A percentile compares a stretch with the other conserved stretches of the same genome.
Evolutionary conservation across 2,113 vertebrate genomes (phyloP).

Genomic region (Hydrochoerus hydrochaeris): DNA sequence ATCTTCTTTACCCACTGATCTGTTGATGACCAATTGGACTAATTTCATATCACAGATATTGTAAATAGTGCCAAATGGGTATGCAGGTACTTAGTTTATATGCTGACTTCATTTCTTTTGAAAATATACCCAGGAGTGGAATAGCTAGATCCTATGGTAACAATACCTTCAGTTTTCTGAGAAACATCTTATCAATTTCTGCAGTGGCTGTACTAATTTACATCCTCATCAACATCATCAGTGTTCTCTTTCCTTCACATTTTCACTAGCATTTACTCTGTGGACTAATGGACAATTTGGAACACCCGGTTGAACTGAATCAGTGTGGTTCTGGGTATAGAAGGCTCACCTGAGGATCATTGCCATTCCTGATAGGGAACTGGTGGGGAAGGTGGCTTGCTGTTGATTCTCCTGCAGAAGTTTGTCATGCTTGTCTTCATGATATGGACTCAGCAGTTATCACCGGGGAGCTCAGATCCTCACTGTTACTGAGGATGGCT

Average conservation of each 20-base stretch:
- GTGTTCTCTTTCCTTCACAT: not conserved
- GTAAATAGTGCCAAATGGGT: not conserved
- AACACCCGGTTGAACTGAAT: not conserved
- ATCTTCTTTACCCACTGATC: not conserved
- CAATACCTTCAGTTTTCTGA: not conserved
- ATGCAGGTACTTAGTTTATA: not conserved
- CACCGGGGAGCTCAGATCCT: not conserved
- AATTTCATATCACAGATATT: not conserved
- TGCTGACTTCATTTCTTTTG: not conserved
- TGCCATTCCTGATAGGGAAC: not conserved
- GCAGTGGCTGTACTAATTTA: not conserved
- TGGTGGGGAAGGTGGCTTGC: not conserved
- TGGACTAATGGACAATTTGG: not conserved
- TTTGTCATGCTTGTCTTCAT: not conserved
- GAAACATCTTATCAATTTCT: not conserved
- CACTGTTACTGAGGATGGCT: not conserved
- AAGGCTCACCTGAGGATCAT: not conserved
- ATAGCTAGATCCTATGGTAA: not conserved
- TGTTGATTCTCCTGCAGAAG: not conserved
- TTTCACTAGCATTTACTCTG: not conserved
- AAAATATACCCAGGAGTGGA: not conserved
- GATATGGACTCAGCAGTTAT: not conserved
- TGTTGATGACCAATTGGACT: not conserved
- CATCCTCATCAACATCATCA: not conserved
- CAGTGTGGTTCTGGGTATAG: not conserved